These are phyloP conservation scores for Piscicola geometra DNA, from an alignment of 2,888 invertebrate genomes.

Conservation along the genomic window DNA sequence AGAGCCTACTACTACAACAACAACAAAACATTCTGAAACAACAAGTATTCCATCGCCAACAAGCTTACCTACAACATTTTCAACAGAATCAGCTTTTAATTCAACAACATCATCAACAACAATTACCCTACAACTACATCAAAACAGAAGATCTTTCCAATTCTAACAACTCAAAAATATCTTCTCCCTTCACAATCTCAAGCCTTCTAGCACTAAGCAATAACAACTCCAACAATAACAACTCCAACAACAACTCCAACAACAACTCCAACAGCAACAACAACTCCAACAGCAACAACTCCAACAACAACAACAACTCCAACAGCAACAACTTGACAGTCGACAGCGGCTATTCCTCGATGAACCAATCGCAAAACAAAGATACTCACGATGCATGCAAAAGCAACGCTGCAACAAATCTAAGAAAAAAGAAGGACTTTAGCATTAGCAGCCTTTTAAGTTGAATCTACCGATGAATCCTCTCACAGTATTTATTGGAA, in stretches of 20 bases:
- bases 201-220: too few species aligned
- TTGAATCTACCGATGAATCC: too few species aligned
- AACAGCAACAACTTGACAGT: background rate
- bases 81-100: too few species aligned
- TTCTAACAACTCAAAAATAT: too few species aligned
- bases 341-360: background rate
- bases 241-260: background rate
- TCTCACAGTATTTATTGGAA: too few species aligned
- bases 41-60: too few species aligned
- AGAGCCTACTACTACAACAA: background rate
- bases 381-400: background rate
- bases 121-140: too few species aligned
- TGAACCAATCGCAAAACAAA: background rate
- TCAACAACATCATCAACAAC: too few species aligned
- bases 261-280: background rate
- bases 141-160: too few species aligned
- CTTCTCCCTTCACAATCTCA: too few species aligned
- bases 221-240: background rate
- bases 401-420: background rate
- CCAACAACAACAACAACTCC: slow-evolving; percentile 7
- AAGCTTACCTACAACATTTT: background rate
- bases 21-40: background rate
- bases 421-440: slow-evolving; percentile 12
- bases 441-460: slow-evolving; percentile 21
- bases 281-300: background rate